Conservation (phyloP, 2,888 invertebrate species). For the Cheiracanthium punctorium region DNA sequence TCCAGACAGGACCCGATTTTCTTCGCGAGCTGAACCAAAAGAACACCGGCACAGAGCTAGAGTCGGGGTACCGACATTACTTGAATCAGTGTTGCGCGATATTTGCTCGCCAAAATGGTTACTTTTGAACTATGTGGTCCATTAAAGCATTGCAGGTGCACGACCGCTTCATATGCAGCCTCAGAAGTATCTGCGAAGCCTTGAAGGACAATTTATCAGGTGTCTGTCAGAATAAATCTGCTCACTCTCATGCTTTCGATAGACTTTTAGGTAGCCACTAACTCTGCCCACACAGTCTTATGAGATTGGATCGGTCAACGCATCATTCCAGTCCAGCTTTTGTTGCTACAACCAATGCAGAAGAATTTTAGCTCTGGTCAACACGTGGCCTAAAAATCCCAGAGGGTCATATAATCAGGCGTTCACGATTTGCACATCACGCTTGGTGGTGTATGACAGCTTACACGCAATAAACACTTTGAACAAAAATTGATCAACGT, state of each 20-base stretch:
- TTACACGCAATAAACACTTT: background rate
- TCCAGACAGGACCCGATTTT: background rate
- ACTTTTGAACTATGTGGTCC: background rate
- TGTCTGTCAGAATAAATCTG: background rate
- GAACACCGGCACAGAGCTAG: background rate
- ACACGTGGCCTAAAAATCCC: background rate
- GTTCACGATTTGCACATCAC: background rate
- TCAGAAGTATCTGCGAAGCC: background rate
- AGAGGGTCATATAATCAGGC: slow-evolving; percentile 1
- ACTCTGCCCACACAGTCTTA: background rate
- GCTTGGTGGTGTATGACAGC: background rate
- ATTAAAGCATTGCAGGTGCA: background rate
- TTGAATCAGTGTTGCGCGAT: slow-evolving; percentile 1
- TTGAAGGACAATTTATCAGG: background rate
- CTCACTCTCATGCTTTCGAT: background rate
- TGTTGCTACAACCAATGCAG: slow-evolving; percentile 9
- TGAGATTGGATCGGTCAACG: background rate
- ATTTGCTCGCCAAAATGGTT: background rate
- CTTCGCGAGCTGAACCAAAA: background rate
- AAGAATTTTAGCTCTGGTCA: slow-evolving; percentile 26
- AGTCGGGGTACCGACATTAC: background rate
- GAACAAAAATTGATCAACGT: slow-evolving; percentile 14
- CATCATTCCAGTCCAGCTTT: background rate
- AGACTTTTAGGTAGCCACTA: background rate
- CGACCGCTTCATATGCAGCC: background rate